phyloP scores from a whole-genome alignment of 2,113 vertebrate genomes.

The Ploceus nigricollis region DNA sequence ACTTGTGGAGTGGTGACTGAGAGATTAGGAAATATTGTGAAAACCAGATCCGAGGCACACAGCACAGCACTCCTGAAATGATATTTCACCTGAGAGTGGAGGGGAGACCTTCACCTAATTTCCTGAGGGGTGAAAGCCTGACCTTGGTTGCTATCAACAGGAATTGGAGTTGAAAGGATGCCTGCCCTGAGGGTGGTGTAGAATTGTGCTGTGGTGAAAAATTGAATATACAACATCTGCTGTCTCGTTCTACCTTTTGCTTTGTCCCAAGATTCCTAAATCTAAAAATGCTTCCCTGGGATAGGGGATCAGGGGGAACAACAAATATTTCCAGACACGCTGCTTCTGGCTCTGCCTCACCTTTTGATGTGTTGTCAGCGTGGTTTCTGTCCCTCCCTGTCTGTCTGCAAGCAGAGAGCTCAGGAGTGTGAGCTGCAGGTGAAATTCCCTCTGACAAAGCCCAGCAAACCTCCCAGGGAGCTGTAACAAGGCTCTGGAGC shows the following conservation, averaged over 20 bases:
- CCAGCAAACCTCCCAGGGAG: background rate
- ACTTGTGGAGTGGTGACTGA: background rate
- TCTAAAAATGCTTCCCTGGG: background rate
- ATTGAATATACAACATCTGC: background rate
- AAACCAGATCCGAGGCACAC: background rate
- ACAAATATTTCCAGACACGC: background rate
- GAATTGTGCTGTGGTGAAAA: background rate
- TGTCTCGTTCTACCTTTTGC: background rate
- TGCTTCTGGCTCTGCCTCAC: background rate
- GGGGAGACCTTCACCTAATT: background rate
- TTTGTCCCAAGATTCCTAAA: background rate
- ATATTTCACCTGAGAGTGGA: background rate
- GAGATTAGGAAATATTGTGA: background rate
- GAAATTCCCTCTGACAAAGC: background rate
- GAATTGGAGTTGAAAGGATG: rapidly evolving
- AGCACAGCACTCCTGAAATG: background rate
- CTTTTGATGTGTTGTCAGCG: background rate
- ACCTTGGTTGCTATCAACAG: background rate
- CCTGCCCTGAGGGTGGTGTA: background rate
- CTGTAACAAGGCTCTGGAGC: background rate
- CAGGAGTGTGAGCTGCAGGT: background rate
- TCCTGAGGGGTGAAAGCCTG: background rate
- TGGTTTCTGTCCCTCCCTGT: background rate
- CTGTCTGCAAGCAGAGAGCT: background rate
- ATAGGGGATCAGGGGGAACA: background rate